Base-by-base conservation (phyloP, 2,797 vertebrate species). In the Trematomus bernacchii region DNA sequence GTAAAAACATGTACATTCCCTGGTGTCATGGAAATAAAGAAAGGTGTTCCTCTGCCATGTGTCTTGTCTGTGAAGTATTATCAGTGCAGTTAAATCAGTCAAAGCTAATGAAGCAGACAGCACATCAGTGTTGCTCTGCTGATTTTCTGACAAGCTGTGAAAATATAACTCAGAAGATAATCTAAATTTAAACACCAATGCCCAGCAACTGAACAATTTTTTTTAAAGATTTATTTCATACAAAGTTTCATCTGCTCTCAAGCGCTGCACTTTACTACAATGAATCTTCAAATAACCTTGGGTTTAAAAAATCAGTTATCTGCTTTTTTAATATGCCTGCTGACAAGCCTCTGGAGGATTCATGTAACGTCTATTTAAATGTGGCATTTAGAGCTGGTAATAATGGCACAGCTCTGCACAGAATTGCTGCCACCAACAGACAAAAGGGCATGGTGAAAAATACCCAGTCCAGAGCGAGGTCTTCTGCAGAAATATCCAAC, bases 341-440 rank as follows among this genome's bases (percentile, higher is more conserved):
- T 47, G 62, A 87, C 50, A 73, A 58, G 62, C 57, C 71, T 67
- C 74, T 40, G 27, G 51, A 66, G 83, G 72, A 71, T 77, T 82
- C 64, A 57, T 76, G 85, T 73, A 55, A 66, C 72, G 59, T 82
- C 58, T 69, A 73, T 90, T 85, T 54, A 80, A 76, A 79, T 64
- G 77, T 73, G 65, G 61, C 66, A 59, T 76, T 84, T 46, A 71
- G 71, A 77, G 63, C 43, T 44, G 61, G 33, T n/a, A 60, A 51
- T 69, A 52, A 7, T 54, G 54, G 75, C 51, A 58, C 48, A 57
- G 57, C 30, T 21, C 73, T 57, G 63, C 42, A 30, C 58, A 10
- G 55, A 23, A 76, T 33, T 74, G 69, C 57, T 59, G 66, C 74
- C 54, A 55, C 62, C 43, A 48, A 0, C 27, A 23, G 47, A 86